Percentiles rank a stretch among this genome's conserved stretches.
Conservation (phyloP, 2,113 vertebrate species). For the Syngnathus floridae region DNA sequence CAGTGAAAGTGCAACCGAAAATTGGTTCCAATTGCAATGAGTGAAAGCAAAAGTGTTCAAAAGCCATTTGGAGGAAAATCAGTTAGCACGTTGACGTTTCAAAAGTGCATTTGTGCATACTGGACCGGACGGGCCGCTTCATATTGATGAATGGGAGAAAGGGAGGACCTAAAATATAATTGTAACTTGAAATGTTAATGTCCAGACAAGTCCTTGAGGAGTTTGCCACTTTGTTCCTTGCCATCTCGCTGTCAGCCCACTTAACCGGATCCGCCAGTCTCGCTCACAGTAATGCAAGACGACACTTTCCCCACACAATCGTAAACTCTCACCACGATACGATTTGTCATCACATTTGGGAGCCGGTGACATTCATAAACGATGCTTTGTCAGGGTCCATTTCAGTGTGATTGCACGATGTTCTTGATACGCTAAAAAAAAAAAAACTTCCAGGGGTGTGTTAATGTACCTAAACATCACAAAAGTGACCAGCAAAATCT, state of each 20-base stretch:
- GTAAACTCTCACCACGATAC: constrained; percentile 54
- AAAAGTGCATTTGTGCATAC: neutral
- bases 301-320: constrained; percentile 59
- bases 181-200: neutral
- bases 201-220: neutral
- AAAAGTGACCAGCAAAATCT: neutral
- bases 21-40: neutral
- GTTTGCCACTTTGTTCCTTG: constrained; percentile 38
- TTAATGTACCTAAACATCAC: too few species aligned
- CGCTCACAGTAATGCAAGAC: constrained; percentile 53
- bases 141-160: neutral
- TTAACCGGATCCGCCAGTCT: constrained; percentile 52
- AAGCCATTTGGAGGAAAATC: neutral
- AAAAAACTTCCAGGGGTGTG: constrained; percentile 2
- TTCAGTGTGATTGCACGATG: constrained; percentile 50
- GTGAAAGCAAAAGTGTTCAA: neutral
- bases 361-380: constrained; percentile 58
- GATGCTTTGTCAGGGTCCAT: constrained; percentile 45
- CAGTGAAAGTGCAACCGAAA: neutral
- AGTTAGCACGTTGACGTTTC: neutral
- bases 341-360: constrained; percentile 61
- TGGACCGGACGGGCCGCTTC: neutral
- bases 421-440: constrained; percentile 32
- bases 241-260: constrained; percentile 56
- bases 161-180: too few species aligned